Base-by-base conservation (phyloP, 2,113 vertebrate genomes). In the Atherinomorus stipes region DNA sequence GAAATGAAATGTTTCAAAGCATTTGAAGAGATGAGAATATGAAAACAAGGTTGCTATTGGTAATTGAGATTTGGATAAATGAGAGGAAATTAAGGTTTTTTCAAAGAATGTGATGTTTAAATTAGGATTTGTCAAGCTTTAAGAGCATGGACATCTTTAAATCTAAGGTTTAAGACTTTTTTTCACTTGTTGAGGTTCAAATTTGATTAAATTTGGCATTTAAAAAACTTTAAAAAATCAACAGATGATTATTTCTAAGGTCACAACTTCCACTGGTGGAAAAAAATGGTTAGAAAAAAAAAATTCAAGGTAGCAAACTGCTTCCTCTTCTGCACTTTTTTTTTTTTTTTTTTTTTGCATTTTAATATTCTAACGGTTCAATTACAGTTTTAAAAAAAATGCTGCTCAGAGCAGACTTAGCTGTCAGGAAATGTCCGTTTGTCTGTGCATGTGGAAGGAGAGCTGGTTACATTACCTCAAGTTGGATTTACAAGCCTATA, bases 361-460 rank as follows among this genome's bases (percentile, higher is more conserved):
- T 76, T 62, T 72, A 69, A 92, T 94, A 90, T 87, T 90, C 92
- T 86, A 88, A 92, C 34, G 90, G 90, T 87, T 84, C 85, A 93
- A 94, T 93, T 93, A 92, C 90, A 86, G 68, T 88, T 93, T 93
- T 91, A 92, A 89, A 92, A 92, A 89, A 92, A 94, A 95, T 89
- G 72, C 90, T 81, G 93, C 91, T 92, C 91, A 90, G 90, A 69
- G 92, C 74, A 76, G 86, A 93, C 93, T 65, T 40, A 58, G 63
- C 66, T 78, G 62, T 72, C 38, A 64, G 47, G 40, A 34, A 2
- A 38, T 4, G 57, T 54, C 8, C 63, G 1, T 64, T 8, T 28
- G 64, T n/a, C 4, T n/a, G 38, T 23, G 38, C 16, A 38, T 4
- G 22, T 16, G 19, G 10, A 4, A 2, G 37, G 59, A 19, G 49